A percentile compares a stretch with the other conserved stretches of the same genome.
These are phyloP conservation scores for Ditula angustiorana DNA, from an alignment of 2,888 invertebrate species.

Conservation along the genomic window DNA sequence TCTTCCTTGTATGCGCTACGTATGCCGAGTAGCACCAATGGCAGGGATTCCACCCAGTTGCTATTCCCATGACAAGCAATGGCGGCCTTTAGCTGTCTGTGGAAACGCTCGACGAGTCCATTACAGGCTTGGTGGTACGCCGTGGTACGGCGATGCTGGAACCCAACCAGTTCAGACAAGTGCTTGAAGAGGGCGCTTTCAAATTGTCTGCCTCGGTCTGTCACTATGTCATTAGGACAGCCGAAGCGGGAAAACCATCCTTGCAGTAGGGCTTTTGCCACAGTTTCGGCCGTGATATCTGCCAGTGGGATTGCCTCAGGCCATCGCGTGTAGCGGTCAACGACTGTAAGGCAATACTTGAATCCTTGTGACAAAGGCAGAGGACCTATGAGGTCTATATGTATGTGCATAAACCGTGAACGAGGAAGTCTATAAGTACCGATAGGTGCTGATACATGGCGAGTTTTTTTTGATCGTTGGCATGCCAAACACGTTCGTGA, in stretches of 20 bases:
- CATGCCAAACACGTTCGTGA: conserved; percentile 53
- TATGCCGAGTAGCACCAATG: conserved; percentile 45
- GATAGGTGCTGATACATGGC: neutral
- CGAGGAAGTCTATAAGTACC: neutral
- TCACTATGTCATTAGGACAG: neutral
- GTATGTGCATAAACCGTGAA: neutral
- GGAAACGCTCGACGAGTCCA: conserved; percentile 52
- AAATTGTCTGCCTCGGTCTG: neutral
- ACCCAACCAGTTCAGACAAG: conserved; percentile 34
- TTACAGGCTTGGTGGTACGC: conserved; percentile 50
- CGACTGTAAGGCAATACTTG: neutral
- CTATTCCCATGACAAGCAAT: conserved; percentile 40
- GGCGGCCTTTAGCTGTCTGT: conserved; percentile 60
- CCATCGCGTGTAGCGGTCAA: neutral
- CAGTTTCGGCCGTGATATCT: neutral
- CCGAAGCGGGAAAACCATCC: neutral
- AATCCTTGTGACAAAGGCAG: neutral
- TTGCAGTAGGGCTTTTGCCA: neutral
- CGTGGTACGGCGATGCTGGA: conserved; percentile 45
- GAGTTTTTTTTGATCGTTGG: conserved; percentile 44
- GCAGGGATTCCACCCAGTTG: conserved; percentile 41
- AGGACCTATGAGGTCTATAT: neutral
- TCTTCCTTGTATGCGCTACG: conserved; percentile 48
- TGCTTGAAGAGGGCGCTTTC: neutral
- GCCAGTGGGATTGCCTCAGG: neutral